Evolutionary conservation across 2,888 invertebrate genomes (phyloP), one percentile per base, ranked within the genome.

Genomic region (Macrosiphum euphorbiae): DNA sequence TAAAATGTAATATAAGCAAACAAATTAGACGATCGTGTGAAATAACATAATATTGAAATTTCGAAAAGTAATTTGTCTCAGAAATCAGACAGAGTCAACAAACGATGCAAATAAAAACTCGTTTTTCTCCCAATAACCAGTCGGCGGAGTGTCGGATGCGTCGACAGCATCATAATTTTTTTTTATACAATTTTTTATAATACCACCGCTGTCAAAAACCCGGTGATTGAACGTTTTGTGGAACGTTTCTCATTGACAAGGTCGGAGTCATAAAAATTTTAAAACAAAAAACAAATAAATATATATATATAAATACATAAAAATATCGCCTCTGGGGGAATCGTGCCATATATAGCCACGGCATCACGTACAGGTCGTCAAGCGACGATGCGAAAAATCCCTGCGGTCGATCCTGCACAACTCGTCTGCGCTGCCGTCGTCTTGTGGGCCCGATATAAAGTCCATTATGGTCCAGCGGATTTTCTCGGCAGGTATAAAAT

Each of bases 341-440:
- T 91, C 44, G 44, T 35, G 52, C 24, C 44, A 20, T 44, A n/a
- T 28, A 88, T 11, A 10, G 11, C 28, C 13, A 24, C 35, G 35
- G 35, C 35, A 50, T 92, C 92, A 92, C 88, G 92, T 92, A n/a
- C 88, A 87, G 67, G 88, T 92, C 92, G 92, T 92, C 92, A 88
- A 88, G 67, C 50, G 61, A 41, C 92, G 88, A 87, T 67, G 92
- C 88, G 67, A 92, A 88, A 92, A 92, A 67, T 92, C 92, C 88
- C 67, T 44, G 35, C 16, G 85, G 11, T 47, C 61, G 58, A n/a
- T 87, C 44, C 47, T 35, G 8, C 47, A 20, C 55, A 28, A 41
- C 26, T 84, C 78, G 78, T 35, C 35, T 35, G 78, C 35, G 78
- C 13, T 78, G 78, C 67, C 35, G 78, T 35, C 61, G 35, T 35